Evolutionary conservation across 1,140 invertebrate genomes (phyloP), one percentile per base, ranked within the genome.

Genomic region (Drosophila subobscura): DNA sequence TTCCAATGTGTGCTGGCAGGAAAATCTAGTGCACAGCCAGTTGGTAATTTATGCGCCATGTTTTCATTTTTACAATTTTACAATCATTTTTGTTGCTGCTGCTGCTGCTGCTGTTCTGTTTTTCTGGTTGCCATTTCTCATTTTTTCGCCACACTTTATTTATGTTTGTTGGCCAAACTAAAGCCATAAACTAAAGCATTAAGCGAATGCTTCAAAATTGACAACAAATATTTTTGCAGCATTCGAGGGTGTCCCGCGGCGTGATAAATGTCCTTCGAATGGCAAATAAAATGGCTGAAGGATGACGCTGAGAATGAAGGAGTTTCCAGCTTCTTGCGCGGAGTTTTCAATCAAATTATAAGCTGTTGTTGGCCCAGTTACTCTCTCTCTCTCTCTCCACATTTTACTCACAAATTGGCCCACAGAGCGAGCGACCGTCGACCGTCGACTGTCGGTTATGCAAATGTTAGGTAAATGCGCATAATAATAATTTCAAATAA

Each of bases 401-500:
- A 66, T 42, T 66, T 67, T 25, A 25, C 61, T 67, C 41, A 55
- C 41, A 71, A 70, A 72, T 52, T 71, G 67, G 68, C 49, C 57
- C 40, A 12, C 41, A 42, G 70, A 65, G 50, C 10, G 27, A 10
- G 25, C 23, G 16, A 37, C 42, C 33, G 27, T n/a, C 5, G 37
- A 45, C 29, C 65, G 68, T 53, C 72, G 67, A 72, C 68, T 20
- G 16, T 20, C 16, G 70, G 72, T 74, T 74, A 74, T 74, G 72
- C 72, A 74, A 74, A 74, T 74, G 59, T 74, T 74, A 74, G 72
- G 72, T 75, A 74, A 74, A 74, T 74, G 72, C 70, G 72, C 72
- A 74, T 74, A 74, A 74, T 74, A 74, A 74, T 74, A 74, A 74
- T 74, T 74, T 74, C 72, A 74, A 74, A 74, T 74, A 74, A 74